phyloP scores from a whole-genome alignment of 2,113 vertebrate genomes.

The Oreotrochilus melanogaster region DNA sequence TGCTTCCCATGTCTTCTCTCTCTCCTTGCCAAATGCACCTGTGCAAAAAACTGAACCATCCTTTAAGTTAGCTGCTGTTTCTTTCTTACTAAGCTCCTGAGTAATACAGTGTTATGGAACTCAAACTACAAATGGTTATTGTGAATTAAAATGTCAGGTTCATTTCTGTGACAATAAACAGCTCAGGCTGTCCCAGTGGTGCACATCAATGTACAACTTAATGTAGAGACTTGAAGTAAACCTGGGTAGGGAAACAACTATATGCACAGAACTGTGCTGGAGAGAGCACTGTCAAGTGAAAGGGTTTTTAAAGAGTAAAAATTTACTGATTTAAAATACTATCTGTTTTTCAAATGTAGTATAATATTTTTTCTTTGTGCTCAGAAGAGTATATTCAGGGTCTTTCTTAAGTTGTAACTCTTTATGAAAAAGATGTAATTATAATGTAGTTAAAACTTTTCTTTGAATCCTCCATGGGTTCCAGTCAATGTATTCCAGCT shows the following conservation, averaged over 20 bases:
- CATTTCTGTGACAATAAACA: background rate
- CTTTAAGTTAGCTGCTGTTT: background rate
- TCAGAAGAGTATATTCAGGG: background rate
- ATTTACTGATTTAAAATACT: background rate
- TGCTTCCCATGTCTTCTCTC: background rate
- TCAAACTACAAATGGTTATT: background rate
- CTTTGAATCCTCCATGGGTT: background rate
- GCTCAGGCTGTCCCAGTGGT: background rate
- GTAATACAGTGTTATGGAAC: background rate
- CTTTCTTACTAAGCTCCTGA: background rate
- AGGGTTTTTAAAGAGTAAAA: background rate
- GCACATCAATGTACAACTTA: background rate
- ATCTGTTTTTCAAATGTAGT: background rate
- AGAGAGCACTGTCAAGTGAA: background rate
- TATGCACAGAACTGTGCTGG: background rate
- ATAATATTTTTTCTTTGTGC: background rate
- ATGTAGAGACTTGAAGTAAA: background rate
- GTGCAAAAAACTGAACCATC: background rate
- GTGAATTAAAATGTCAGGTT: background rate
- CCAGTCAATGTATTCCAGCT: background rate
- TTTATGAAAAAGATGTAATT: background rate
- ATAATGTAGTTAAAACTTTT: background rate
- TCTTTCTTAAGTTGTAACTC: background rate
- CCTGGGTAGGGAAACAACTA: background rate
- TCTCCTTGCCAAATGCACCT: background rate